phyloP scores from a whole-genome alignment of 2,888 invertebrate genomes.

The Drosophila ochracea region DNA sequence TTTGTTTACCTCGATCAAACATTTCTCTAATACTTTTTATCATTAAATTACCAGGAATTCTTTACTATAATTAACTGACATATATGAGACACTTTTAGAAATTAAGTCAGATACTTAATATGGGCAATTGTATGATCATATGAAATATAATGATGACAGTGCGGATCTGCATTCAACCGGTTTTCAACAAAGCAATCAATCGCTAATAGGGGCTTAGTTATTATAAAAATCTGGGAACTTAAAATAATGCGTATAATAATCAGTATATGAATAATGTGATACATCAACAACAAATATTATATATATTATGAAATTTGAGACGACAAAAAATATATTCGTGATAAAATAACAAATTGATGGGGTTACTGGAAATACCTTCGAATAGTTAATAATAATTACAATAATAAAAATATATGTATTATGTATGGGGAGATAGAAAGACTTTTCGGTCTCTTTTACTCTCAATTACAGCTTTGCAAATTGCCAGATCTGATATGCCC shows the following conservation, averaged over 20 bases:
- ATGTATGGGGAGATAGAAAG: not conserved
- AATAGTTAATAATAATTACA: not conserved
- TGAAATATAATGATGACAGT: not conserved
- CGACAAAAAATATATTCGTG: not conserved
- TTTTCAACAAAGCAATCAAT: not conserved
- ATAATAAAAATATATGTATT: not conserved
- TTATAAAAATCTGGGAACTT: not conserved
- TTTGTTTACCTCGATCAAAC: not conserved
- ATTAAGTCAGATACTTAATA: not conserved
- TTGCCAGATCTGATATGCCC: not conserved
- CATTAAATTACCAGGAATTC: not conserved
- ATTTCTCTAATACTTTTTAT: not conserved
- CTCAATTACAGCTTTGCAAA: not conserved
- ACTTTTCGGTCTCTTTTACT: conserved; percentile 16
- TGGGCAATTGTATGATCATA: not conserved
- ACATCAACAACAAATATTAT: not conserved
- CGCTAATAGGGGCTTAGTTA: not conserved
- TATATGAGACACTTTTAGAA: not conserved
- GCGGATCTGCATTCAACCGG: not conserved
- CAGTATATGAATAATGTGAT: not conserved
- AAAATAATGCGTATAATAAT: not conserved
- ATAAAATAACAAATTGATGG: not conserved
- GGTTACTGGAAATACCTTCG: not conserved
- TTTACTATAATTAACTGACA: not conserved
- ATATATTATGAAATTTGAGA: not conserved